A percentile compares a stretch with the other conserved stretches of the same genome.
Evolutionary conservation across 2,113 vertebrate species (phyloP).

Genomic region (Tichodroma muraria): DNA sequence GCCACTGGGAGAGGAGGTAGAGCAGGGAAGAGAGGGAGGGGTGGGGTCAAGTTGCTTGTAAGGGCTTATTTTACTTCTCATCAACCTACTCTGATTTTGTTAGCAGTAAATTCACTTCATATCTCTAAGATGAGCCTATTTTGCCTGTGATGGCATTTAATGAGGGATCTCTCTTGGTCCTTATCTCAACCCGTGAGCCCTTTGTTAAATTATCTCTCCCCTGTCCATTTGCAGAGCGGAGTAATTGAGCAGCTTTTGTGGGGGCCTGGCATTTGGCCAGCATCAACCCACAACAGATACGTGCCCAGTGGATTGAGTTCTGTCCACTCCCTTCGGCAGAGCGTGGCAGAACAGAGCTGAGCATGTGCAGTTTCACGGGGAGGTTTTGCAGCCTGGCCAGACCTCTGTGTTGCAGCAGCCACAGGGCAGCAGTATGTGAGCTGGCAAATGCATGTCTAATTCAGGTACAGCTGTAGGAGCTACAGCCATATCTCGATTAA

Average conservation of each 20-base stretch:
- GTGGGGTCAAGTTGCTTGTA: too few relatives aligned
- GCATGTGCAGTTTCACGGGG: accelerated
- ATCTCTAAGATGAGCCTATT: neutral
- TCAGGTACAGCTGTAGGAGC: conserved; percentile 2
- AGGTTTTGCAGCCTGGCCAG: neutral
- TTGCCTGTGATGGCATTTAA: neutral
- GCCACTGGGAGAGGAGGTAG: neutral
- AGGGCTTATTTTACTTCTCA: neutral
- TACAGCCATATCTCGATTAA: neutral
- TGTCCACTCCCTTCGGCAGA: neutral
- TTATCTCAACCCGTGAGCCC: neutral
- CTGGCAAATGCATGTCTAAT: neutral
- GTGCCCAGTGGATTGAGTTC: neutral
- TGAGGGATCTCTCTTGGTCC: neutral
- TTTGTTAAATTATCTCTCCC: neutral
- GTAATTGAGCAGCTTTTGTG: neutral
- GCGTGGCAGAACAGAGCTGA: neutral
- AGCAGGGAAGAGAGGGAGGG: neutral
- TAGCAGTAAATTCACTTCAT: neutral
- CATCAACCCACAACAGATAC: neutral
- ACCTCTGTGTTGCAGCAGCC: neutral
- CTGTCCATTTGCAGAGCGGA: neutral
- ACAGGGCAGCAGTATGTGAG: neutral
- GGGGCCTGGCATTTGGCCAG: neutral
- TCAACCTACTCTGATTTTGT: neutral